A percentile compares a stretch with the other conserved stretches of the same genome.
Conservation (phyloP, 2,113 vertebrate genomes). For the Elephas maximus region DNA sequence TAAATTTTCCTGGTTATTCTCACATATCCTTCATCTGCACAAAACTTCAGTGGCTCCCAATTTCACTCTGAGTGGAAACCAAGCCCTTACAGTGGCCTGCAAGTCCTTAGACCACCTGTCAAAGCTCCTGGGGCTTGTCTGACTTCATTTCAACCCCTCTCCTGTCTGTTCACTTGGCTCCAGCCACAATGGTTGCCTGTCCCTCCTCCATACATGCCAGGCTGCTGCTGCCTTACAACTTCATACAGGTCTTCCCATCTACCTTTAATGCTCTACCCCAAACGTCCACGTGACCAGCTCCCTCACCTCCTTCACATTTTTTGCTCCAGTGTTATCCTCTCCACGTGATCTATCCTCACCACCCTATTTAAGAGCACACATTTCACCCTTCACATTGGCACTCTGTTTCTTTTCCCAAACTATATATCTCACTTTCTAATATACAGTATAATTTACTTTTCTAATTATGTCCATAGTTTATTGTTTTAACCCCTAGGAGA, state of each 20-base stretch:
- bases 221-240: neutral
- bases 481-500: neutral
- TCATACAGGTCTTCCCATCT: neutral
- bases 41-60: neutral
- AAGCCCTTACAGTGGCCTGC: neutral
- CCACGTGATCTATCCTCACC: neutral
- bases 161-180: neutral
- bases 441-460: neutral
- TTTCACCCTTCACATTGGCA: neutral
- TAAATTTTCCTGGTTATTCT: neutral
- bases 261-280: neutral
- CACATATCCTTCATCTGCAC: neutral
- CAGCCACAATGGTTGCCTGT: neutral
- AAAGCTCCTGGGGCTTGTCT: neutral
- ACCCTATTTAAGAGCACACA: neutral
- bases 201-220: accelerated
- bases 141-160: neutral
- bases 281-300: neutral
- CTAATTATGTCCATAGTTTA: neutral
- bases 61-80: neutral
- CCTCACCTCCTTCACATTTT: neutral
- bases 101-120: accelerated
- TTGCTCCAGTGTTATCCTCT: neutral
- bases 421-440: neutral
- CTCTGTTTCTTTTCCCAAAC: neutral